Conservation (phyloP, 1,140 invertebrate species). For the Macrosteles quadrilineatus region DNA sequence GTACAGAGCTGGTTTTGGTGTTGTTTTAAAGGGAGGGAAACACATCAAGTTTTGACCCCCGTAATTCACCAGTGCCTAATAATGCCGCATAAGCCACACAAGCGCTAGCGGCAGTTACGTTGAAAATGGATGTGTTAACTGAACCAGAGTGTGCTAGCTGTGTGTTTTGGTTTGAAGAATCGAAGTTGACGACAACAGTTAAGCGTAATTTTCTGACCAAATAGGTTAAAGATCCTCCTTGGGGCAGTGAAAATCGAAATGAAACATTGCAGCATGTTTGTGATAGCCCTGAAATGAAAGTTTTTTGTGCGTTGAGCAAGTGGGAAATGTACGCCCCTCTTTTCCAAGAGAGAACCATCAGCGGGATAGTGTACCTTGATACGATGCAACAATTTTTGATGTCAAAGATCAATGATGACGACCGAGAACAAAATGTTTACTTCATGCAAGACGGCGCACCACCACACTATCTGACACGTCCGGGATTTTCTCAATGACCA, state of each 20-base stretch:
- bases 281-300: no score
- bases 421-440: no score
- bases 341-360: constrained; percentile 18
- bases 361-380: no score
- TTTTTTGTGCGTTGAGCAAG: neutral
- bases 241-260: no score
- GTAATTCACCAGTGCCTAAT: neutral
- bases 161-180: no score
- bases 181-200: no score
- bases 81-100: neutral
- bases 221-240: no score
- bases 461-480: neutral
- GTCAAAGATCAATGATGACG: neutral
- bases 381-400: no score
- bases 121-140: neutral
- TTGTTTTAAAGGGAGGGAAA: neutral
- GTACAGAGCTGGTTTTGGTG: neutral
- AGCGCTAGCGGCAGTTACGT: constrained; percentile 3
- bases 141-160: constrained; percentile 1
- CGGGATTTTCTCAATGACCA: constrained; percentile 5
- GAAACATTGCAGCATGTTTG: constrained; percentile 9
- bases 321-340: neutral
- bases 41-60: constrained; percentile 21
- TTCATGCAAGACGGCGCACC: no score
- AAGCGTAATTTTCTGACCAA: no score